Evolutionary conservation across 2,888 invertebrate genomes (phyloP).

Genomic region (Leptinotarsa peninsularis): DNA sequence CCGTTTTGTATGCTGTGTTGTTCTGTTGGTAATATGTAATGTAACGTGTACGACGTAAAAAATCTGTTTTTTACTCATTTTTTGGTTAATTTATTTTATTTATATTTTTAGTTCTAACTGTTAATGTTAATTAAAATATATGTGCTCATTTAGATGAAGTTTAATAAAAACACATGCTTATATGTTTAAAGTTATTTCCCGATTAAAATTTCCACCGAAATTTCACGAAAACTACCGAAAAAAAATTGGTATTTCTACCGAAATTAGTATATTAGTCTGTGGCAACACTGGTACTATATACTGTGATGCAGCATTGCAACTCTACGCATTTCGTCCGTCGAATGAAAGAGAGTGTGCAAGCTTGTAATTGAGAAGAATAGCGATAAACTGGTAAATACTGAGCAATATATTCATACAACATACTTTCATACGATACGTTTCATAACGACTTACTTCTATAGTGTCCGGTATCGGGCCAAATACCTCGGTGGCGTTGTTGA

Average conservation of each 20-base stretch:
- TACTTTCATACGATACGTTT: not conserved
- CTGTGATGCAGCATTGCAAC: no score
- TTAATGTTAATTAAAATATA: not conserved
- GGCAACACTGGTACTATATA: no score
- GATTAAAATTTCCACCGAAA: not conserved
- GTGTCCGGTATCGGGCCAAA: constrained; percentile 57
- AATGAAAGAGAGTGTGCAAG: no score
- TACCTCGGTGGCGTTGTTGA: constrained; percentile 60
- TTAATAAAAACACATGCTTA: not conserved
- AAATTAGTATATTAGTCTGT: not conserved
- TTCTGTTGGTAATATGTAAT: not conserved
- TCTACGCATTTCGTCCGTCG: no score
- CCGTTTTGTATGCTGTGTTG: not conserved
- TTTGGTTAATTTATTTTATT: not conserved
- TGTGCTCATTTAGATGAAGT: constrained; percentile 1
- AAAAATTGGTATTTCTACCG: not conserved
- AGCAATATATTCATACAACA: no score
- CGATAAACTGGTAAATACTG: no score
- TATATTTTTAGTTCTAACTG: not conserved
- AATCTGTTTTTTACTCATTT: constrained; percentile 1
- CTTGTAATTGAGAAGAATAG: no score
- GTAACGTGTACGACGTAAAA: not conserved
- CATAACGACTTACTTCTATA: constrained; percentile 46
- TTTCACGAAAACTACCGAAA: constrained; percentile 1
- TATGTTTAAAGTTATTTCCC: not conserved